Percentiles rank a stretch among this genome's conserved stretches.
phyloP scores from a whole-genome alignment of 1,140 invertebrate genomes.

The Dendroctonus valens region DNA sequence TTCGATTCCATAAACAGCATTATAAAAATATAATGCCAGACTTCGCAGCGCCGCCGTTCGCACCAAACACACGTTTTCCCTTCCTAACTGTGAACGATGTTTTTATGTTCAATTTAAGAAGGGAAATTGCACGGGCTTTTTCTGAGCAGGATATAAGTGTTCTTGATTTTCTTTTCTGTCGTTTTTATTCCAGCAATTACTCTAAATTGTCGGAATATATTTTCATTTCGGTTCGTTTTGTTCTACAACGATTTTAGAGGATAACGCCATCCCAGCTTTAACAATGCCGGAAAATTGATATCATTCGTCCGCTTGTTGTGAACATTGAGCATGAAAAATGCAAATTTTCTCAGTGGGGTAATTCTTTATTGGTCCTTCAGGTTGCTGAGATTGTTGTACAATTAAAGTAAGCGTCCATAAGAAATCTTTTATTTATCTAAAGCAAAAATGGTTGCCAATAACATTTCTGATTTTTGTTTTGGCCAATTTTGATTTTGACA shows the following conservation, averaged over 20 bases:
- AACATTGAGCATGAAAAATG: conserved; percentile 7
- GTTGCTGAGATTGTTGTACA: no score
- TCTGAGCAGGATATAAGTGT: conserved; percentile 9
- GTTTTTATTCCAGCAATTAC: conserved; percentile 11
- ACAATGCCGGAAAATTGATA: conserved; percentile 12
- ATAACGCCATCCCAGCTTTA: conserved; percentile 4
- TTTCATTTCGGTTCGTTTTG: conserved; percentile 9
- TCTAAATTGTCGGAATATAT: conserved; percentile 17
- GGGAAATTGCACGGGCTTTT: conserved; percentile 2
- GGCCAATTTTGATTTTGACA: no score
- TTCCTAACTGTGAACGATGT: neutral
- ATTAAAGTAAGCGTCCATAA: no score
- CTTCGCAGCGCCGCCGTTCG: neutral
- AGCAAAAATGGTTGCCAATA: no score
- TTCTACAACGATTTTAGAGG: conserved; percentile 1
- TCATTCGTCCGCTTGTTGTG: conserved; percentile 3
- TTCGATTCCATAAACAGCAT: neutral
- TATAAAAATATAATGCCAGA: conserved; percentile 1
- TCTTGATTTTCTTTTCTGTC: conserved; percentile 8
- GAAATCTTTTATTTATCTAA: no score
- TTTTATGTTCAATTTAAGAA: conserved; percentile 15
- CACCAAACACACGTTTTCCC: neutral
- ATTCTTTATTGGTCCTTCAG: no score
- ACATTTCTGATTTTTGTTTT: no score
- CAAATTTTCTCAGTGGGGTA: neutral